Base-by-base conservation (phyloP, 2,797 vertebrate genomes). In the Onychomys leucogaster region DNA sequence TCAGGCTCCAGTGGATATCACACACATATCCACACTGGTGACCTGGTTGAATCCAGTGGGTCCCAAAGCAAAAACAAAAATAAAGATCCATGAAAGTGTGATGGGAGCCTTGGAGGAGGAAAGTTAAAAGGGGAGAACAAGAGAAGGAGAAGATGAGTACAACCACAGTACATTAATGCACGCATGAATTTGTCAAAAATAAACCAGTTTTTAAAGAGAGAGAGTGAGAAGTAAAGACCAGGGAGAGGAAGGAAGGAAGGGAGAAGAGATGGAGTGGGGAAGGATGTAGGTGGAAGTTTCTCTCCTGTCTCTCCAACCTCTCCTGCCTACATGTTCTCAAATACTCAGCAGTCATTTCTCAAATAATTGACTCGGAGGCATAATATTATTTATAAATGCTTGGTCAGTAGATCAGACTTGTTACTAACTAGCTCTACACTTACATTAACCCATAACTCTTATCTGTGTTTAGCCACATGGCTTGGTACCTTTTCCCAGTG, bases 201-300 rank as follows among this genome's bases (percentile, higher is more conserved):
- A 59, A 43, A 59, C 21, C 6, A 34, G 21, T 2, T 25, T 2
- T 67, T n/a, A 23, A 55, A 23, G n/a, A 27, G 41, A 76, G 23
- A 89, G 34, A 46, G 29, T 89, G 11, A 76, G n/a, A 17, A 9
- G 2, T 71, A 9, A 27, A 88, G 12, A n/a, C 11, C 12, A 7
- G 37, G 11, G 34, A 2, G 23, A 0, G 14, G 3, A 52, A 7
- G 9, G 2, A 29, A 49, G n/a, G 23, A 23, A 41, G n/a, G 32
- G 14, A 34, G 21, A 13, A 1, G 1, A 16, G 4, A n/a, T 11
- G 12, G 6, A 19, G 5, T 23, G 37, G 11, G 8, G 5, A n/a
- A 13, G 32, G 14, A 52, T 52, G 49, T 52, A 52, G 49, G 49
- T 52, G 12, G 49, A 52, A 52, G 49, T 52, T 52, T 52, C 49